A percentile compares a stretch with the other conserved stretches of the same genome.
Conservation (phyloP, 1,140 invertebrate genomes). For the Drosophila yakuba region DNA sequence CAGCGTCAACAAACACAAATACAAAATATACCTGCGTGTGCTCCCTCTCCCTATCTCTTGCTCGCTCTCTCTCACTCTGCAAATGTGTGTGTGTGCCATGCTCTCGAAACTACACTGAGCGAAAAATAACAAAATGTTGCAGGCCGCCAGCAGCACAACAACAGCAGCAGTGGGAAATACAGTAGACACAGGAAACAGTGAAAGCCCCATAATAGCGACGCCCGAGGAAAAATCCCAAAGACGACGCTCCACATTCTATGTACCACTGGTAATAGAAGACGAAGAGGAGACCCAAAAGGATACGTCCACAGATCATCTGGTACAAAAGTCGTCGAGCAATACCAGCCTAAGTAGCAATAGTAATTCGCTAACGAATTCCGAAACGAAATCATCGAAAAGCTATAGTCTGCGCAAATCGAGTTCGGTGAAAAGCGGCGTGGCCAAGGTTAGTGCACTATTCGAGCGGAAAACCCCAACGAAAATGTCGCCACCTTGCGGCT, state of each 20-base stretch:
- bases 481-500: slow-evolving; percentile 81
- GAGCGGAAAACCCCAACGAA: slow-evolving; percentile 56
- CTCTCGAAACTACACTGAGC: slow-evolving; percentile 25
- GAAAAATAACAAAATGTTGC: slow-evolving; percentile 73
- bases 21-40: slow-evolving; percentile 10
- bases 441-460: slow-evolving; percentile 70
- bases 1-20: slow-evolving; percentile 57
- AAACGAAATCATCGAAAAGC: slow-evolving; percentile 16
- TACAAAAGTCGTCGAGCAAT: slow-evolving; percentile 42
- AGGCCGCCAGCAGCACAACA: slow-evolving; percentile 60
- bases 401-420: slow-evolving; percentile 55
- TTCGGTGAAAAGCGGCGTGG: slow-evolving; percentile 60
- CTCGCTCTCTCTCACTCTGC: background rate
- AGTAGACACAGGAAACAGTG: slow-evolving; percentile 41
- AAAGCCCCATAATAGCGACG: slow-evolving; percentile 44
- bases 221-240: slow-evolving; percentile 81
- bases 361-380: slow-evolving; percentile 23
- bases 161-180: slow-evolving; percentile 32
- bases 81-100: slow-evolving; percentile 26
- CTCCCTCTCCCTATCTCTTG: background rate
- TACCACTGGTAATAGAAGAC: slow-evolving; percentile 86
- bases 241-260: slow-evolving; percentile 87
- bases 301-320: slow-evolving; percentile 9
- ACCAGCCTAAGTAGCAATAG: slow-evolving; percentile 54
- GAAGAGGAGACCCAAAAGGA: slow-evolving; percentile 44